phyloP scores from a whole-genome alignment of 2,113 vertebrate genomes.

The Enhydra lutris region DNA sequence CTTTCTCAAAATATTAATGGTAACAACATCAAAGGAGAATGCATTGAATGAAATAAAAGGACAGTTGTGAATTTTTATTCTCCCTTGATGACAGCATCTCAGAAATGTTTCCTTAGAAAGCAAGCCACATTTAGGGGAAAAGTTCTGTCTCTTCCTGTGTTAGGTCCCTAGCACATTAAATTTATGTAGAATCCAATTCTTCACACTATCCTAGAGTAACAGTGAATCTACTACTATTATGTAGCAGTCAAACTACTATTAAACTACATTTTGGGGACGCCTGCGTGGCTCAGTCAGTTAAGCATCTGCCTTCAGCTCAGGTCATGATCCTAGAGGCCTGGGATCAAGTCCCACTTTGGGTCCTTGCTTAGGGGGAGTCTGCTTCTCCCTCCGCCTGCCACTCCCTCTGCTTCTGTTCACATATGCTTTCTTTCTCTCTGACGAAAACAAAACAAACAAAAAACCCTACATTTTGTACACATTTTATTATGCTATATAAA shows the following conservation, averaged over 20 bases:
- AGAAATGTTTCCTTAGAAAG: neutral
- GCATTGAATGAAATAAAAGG: neutral
- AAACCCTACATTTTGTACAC: neutral
- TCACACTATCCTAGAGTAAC: neutral
- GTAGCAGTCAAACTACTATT: neutral
- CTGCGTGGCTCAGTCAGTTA: too few species aligned
- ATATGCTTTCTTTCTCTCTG: too few species aligned
- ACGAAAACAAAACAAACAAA: too few species aligned
- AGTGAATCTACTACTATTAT: neutral
- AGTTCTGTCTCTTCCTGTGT: neutral
- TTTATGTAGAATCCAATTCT: neutral
- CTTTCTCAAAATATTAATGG: neutral
- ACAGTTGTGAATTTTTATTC: neutral
- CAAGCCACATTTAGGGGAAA: neutral
- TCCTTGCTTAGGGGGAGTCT: too few species aligned
- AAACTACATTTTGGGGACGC: neutral
- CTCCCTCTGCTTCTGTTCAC: too few species aligned
- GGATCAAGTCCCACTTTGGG: too few species aligned
- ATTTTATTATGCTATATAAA: neutral
- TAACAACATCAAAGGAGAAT: neutral
- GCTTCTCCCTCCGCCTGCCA: too few species aligned
- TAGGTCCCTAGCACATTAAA: neutral
- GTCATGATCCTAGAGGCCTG: too few species aligned
- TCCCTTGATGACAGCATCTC: neutral
- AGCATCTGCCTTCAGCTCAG: too few species aligned